phyloP scores from a whole-genome alignment of 2,113 vertebrate genomes.

The Nerophis lumbriciformis region DNA sequence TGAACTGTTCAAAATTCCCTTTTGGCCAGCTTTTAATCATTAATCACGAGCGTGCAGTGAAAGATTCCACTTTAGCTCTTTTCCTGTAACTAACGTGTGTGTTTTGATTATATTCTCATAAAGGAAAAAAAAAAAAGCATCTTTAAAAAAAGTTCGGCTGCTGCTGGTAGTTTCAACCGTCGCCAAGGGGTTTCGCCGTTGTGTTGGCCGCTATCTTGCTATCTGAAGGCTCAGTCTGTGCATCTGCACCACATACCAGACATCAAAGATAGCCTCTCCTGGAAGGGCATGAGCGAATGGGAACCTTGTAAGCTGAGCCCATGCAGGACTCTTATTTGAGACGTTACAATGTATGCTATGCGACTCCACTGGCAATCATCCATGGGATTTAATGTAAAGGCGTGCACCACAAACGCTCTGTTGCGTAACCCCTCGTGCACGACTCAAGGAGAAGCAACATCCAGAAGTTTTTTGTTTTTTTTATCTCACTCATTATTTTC shows the following conservation, averaged over 20 bases:
- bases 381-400: slow-evolving; percentile 27
- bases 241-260: slow-evolving; percentile 44
- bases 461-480: not conserved
- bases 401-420: slow-evolving; percentile 9
- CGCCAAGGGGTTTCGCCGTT: not conserved
- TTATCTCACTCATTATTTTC: slow-evolving; percentile 32
- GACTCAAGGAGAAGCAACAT: slow-evolving; percentile 12
- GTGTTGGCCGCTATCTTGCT: slow-evolving; percentile 31
- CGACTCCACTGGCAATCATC: slow-evolving; percentile 2
- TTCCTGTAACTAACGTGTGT: too few relatives aligned
- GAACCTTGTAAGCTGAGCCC: slow-evolving; percentile 42
- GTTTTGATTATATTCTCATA: too few relatives aligned
- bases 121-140: too few relatives aligned
- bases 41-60: too few relatives aligned
- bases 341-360: slow-evolving; percentile 49
- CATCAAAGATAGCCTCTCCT: slow-evolving; percentile 52
- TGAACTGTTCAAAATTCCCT: too few relatives aligned
- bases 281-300: slow-evolving; percentile 15
- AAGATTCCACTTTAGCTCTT: too few relatives aligned
- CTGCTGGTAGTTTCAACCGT: not conserved
- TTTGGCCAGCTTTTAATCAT: too few relatives aligned
- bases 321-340: slow-evolving; percentile 16
- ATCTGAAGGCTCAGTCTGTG: slow-evolving; percentile 29
- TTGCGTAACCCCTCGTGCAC: slow-evolving; percentile 34
- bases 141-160: too few relatives aligned